Percentiles rank a stretch among this genome's conserved stretches.
Conservation (phyloP, 2,113 vertebrate genomes). For the Chinchilla lanigera region DNA sequence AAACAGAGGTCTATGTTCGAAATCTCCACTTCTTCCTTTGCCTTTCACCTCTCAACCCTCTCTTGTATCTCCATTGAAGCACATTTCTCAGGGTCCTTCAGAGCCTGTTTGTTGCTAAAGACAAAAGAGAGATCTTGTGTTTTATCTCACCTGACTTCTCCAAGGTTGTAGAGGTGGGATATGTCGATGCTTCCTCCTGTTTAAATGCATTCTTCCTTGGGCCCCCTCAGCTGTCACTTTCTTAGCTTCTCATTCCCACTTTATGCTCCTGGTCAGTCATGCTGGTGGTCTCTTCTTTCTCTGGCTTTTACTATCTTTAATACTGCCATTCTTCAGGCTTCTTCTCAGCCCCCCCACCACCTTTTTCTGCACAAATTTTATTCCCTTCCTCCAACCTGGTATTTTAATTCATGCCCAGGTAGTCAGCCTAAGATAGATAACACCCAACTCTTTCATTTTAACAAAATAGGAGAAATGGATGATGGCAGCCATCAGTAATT, state of each 20-base stretch:
- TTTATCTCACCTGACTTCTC: not conserved
- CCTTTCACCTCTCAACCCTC: not conserved
- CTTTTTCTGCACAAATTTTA: not conserved
- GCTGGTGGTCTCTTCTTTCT: not conserved
- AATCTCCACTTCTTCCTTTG: not conserved
- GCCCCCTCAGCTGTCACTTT: not conserved
- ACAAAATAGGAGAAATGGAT: not conserved
- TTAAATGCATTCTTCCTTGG: not conserved
- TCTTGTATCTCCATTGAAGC: rapidly evolving
- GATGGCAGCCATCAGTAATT: not conserved
- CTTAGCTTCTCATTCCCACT: not conserved
- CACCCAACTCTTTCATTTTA: not conserved
- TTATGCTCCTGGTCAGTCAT: not conserved
- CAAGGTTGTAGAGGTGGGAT: not conserved
- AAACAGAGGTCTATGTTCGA: not conserved
- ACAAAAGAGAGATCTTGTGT: not conserved
- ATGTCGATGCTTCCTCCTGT: not conserved
- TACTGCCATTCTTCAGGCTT: not conserved
- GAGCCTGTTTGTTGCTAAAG: not conserved
- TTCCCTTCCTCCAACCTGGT: not conserved
- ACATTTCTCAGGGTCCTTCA: not conserved
- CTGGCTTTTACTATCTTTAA: not conserved
- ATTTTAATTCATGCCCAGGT: not conserved
- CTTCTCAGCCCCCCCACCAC: not conserved
- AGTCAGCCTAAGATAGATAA: not conserved